Conservation (phyloP, 2,113 vertebrate genomes). For the Hydrolagus affinis region DNA sequence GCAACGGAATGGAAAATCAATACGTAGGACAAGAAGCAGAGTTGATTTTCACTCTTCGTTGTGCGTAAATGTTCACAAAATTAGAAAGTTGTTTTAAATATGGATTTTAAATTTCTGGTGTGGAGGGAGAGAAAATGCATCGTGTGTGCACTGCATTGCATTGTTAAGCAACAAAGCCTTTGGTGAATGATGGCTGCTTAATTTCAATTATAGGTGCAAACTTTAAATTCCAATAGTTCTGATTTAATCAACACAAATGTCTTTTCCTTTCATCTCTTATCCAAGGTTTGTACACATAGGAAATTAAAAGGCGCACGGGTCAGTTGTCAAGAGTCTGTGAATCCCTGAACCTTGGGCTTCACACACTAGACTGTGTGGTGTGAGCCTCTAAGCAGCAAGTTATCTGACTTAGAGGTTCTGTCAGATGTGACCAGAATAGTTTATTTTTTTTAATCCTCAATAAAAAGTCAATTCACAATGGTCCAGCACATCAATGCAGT, state of each 20-base stretch:
- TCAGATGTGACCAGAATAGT: not conserved
- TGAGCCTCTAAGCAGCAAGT: not conserved
- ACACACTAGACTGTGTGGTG: not conserved
- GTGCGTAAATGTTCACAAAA: not conserved
- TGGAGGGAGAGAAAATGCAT: too few species aligned
- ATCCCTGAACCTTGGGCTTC: not conserved
- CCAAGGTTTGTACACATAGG: not conserved
- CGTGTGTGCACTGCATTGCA: not conserved
- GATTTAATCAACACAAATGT: constrained; percentile 21
- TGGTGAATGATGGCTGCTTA: constrained; percentile 21
- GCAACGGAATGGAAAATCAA: not conserved
- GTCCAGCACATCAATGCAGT: not conserved
- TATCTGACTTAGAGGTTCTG: not conserved
- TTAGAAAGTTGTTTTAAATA: not conserved
- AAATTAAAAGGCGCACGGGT: constrained; percentile 19
- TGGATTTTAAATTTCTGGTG: not conserved
- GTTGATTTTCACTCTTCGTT: not conserved
- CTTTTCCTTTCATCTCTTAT: constrained; percentile 1
- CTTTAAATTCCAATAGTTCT: constrained; percentile 15
- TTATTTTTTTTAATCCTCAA: not conserved
- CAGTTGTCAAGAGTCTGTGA: not conserved
- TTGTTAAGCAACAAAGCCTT: not conserved
- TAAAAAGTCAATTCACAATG: not conserved
- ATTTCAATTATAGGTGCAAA: constrained; percentile 24
- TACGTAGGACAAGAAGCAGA: not conserved